A percentile compares a stretch with the other conserved stretches of the same genome.
phyloP scores from a whole-genome alignment of 1,140 invertebrate species.

The Ridgeia piscesae region DNA sequence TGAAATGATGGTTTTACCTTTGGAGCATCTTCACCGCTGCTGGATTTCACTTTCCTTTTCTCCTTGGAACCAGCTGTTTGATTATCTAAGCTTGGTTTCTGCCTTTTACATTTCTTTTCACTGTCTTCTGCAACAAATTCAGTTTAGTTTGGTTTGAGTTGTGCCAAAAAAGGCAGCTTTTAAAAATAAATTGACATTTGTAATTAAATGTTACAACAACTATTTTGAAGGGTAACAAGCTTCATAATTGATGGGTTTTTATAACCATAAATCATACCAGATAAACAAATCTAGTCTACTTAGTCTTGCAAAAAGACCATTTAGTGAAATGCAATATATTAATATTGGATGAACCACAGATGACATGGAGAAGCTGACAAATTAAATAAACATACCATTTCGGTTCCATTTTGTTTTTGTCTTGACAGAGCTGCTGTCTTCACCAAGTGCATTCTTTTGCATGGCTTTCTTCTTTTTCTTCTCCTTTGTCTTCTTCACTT shows the following conservation, averaged over 20 bases:
- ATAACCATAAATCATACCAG: neutral
- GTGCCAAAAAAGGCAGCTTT: too few species aligned
- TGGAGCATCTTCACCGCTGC: neutral
- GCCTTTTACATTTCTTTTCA: neutral
- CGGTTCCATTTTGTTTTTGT: neutral
- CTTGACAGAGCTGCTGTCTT: neutral
- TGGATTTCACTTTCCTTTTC: neutral
- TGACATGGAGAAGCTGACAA: neutral
- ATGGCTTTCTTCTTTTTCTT: neutral
- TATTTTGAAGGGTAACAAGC: too few species aligned
- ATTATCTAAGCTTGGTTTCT: neutral
- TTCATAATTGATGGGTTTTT: neutral
- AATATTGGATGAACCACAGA: neutral
- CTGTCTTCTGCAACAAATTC: neutral
- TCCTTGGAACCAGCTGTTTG: neutral
- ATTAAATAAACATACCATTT: neutral
- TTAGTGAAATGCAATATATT: neutral
- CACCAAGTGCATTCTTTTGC: neutral
- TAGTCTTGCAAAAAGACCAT: neutral
- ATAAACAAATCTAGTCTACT: too few species aligned
- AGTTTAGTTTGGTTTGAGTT: too few species aligned
- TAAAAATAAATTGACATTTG: neutral
- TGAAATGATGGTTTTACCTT: conserved; percentile 1
- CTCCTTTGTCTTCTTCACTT: neutral
- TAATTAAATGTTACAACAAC: too few species aligned